These are phyloP conservation scores for Acridotheres tristis DNA, from an alignment of 2,797 vertebrate species.

Conservation along the genomic window DNA sequence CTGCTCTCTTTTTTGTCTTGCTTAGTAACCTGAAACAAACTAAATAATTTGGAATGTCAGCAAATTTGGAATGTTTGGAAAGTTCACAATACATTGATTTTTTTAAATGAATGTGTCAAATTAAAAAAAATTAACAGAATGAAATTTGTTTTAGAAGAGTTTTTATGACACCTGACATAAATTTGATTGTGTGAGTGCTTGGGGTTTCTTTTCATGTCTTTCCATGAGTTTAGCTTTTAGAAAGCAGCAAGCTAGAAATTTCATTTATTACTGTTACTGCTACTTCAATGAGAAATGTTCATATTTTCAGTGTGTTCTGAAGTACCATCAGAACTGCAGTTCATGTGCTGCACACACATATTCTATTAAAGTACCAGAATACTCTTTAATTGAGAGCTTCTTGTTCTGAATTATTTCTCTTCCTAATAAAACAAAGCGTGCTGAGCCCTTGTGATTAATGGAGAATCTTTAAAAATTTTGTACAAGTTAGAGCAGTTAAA, in stretches of 20 bases:
- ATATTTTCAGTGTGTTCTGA: not conserved
- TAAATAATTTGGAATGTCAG: not conserved
- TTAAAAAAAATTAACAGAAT: not conserved
- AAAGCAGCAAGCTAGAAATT: not conserved
- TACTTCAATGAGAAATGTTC: not conserved
- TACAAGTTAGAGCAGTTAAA: not conserved
- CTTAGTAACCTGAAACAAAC: not conserved
- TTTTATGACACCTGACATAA: not conserved
- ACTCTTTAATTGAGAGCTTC: not conserved
- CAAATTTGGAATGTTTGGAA: not conserved
- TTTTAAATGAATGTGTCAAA: not conserved
- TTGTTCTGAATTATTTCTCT: not conserved
- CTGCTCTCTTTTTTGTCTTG: not conserved
- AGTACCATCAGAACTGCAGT: not conserved
- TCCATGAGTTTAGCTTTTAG: not conserved
- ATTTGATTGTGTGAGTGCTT: not conserved
- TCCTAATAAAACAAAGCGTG: fast-evolving
- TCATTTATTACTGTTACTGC: not conserved
- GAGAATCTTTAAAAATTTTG: not conserved
- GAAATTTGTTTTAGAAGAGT: not conserved
- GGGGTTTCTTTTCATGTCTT: not conserved
- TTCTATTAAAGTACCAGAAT: not conserved
- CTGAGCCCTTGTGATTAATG: not conserved
- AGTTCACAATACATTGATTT: not conserved
- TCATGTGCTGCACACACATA: not conserved